These are phyloP conservation scores for Zophobas atratus DNA, from an alignment of 1,140 invertebrate species.

Conservation along the genomic window DNA sequence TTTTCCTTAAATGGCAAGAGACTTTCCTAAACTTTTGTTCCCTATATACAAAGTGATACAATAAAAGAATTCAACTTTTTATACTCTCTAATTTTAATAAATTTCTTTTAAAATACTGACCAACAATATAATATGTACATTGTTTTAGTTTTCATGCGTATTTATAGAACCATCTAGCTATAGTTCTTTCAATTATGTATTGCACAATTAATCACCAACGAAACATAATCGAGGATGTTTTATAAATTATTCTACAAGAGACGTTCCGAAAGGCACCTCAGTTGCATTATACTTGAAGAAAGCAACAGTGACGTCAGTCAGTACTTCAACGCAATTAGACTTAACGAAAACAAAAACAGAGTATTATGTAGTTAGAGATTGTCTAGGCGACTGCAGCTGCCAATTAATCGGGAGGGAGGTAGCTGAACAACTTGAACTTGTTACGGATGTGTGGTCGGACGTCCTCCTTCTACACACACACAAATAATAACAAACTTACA, in stretches of 20 bases:
- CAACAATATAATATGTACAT: slow-evolving; percentile 48
- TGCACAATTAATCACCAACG: slow-evolving; percentile 34
- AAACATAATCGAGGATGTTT: slow-evolving; percentile 23
- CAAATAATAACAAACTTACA: slow-evolving; percentile 26
- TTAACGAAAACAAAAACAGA: slow-evolving; percentile 52
- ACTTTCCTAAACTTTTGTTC: slow-evolving; percentile 54
- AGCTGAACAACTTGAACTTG: slow-evolving; percentile 90
- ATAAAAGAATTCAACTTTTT: slow-evolving; percentile 39
- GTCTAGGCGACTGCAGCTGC: slow-evolving; percentile 54
- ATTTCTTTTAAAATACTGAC: slow-evolving; percentile 60
- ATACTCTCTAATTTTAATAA: slow-evolving; percentile 42
- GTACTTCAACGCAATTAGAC: slow-evolving; percentile 57
- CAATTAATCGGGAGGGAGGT: slow-evolving; percentile 87
- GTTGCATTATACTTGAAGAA: slow-evolving; percentile 44
- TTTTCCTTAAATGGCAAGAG: slow-evolving; percentile 51
- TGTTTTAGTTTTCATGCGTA: neutral
- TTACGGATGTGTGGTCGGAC: slow-evolving; percentile 92
- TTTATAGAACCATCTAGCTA: slow-evolving; percentile 1
- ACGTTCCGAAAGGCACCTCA: slow-evolving; percentile 53
- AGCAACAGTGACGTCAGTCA: slow-evolving; percentile 57
- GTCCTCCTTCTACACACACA: slow-evolving; percentile 83
- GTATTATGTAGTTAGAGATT: slow-evolving; percentile 56
- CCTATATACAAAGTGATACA: slow-evolving; percentile 45
- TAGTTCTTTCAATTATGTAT: slow-evolving; percentile 10
- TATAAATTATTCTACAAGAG: slow-evolving; percentile 44